phyloP scores from a whole-genome alignment of 2,113 vertebrate species.

The Speoplatyrhinus poulsoni region DNA sequence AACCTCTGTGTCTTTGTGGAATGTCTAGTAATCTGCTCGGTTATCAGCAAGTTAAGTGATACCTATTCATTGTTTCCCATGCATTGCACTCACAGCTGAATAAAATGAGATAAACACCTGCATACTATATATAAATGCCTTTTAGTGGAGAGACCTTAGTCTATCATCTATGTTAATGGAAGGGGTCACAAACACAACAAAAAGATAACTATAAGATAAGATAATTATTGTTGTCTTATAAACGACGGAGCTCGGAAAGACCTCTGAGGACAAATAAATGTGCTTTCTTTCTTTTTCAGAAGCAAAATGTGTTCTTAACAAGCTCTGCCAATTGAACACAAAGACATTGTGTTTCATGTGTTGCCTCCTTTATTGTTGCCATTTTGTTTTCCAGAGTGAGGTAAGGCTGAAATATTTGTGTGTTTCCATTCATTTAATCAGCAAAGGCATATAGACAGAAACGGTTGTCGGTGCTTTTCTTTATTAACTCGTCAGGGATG shows the following conservation, averaged over 20 bases:
- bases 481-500: slow-evolving; percentile 63
- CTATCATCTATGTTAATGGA: no score
- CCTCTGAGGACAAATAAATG: no score
- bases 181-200: no score
- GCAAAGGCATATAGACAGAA: slow-evolving; percentile 29
- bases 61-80: not conserved
- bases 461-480: slow-evolving; percentile 29
- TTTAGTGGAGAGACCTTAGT: no score
- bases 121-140: no score
- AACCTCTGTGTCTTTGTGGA: no score
- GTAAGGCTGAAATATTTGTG: slow-evolving; percentile 6
- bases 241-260: no score
- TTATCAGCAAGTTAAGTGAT: slow-evolving; percentile 8
- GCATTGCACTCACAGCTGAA: not conserved
- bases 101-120: not conserved
- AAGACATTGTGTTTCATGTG: slow-evolving; percentile 44
- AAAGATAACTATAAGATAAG: no score
- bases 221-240: no score
- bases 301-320: slow-evolving; percentile 11
- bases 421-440: slow-evolving; percentile 12
- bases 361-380: slow-evolving; percentile 19
- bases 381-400: not conserved
- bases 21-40: not conserved
- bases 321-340: slow-evolving; percentile 31
- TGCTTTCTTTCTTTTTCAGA: no score